Conservation (phyloP, 2,113 vertebrate genomes). For the Psammodynastes pulverulentus region DNA sequence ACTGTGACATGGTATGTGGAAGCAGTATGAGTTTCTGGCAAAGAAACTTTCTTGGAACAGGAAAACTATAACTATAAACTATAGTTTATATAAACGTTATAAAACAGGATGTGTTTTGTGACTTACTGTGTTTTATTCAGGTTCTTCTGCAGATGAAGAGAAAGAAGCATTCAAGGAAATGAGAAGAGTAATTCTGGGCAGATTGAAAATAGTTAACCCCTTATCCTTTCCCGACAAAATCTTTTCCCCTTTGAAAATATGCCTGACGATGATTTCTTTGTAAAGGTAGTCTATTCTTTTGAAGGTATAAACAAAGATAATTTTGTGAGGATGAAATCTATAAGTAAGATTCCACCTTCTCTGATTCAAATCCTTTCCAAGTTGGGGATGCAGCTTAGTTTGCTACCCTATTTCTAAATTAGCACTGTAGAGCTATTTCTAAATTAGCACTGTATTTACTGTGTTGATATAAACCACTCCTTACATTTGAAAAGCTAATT, state of each 20-base stretch:
- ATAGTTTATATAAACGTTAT: neutral
- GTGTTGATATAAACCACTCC: neutral
- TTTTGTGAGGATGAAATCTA: neutral
- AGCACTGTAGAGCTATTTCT: neutral
- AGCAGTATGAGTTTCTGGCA: neutral
- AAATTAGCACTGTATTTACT: constrained; percentile 7
- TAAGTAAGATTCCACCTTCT: neutral
- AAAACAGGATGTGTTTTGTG: neutral
- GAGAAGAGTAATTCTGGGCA: neutral
- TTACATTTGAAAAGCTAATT: constrained; percentile 32
- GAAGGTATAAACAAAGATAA: neutral
- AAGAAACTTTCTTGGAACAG: neutral
- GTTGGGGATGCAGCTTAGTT: neutral
- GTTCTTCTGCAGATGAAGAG: neutral
- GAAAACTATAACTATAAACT: neutral
- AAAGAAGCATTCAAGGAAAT: neutral
- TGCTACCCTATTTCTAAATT: neutral
- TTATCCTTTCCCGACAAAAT: neutral
- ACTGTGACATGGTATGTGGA: neutral
- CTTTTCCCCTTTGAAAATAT: neutral
- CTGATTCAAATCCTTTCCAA: neutral
- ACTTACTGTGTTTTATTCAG: neutral
- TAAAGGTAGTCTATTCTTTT: neutral
- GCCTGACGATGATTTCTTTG: neutral
- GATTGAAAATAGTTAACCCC: neutral